A percentile compares a stretch with the other conserved stretches of the same genome.
These are phyloP conservation scores for Chorisops tibialis DNA, from an alignment of 2,888 invertebrate species.

Conservation along the genomic window DNA sequence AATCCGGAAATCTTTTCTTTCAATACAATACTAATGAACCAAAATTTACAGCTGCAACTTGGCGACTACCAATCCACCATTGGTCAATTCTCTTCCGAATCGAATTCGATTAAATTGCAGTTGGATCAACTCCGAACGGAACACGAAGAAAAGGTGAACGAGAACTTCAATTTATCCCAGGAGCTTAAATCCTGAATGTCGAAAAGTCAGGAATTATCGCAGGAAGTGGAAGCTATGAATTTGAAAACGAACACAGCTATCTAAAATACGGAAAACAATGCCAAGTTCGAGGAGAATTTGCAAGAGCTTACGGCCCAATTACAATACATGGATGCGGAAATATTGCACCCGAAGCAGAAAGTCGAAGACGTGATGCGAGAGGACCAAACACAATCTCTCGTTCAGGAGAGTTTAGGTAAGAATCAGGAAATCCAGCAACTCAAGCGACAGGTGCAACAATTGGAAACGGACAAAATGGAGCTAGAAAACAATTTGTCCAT, in stretches of 20 bases:
- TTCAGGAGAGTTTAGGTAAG: slow-evolving; percentile 47
- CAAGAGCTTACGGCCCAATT: slow-evolving; percentile 36
- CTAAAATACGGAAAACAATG: slow-evolving; percentile 16
- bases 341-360: slow-evolving; percentile 46
- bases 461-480: slow-evolving; percentile 51
- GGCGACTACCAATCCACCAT: slow-evolving; percentile 35
- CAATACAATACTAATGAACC: slow-evolving; percentile 39
- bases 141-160: slow-evolving; percentile 33
- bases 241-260: slow-evolving; percentile 17
- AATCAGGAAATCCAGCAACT: slow-evolving; percentile 51
- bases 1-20: too few species aligned
- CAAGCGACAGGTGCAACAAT: slow-evolving; percentile 50
- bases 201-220: slow-evolving; percentile 30
- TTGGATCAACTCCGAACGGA: slow-evolving; percentile 31
- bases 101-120: slow-evolving; percentile 29
- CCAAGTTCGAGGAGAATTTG: too few species aligned
- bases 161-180: slow-evolving; percentile 37
- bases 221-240: slow-evolving; percentile 34
- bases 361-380: slow-evolving; percentile 52
- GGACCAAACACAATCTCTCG: slow-evolving; percentile 49
- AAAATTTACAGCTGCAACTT: slow-evolving; percentile 39
- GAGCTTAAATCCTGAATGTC: slow-evolving; percentile 32
- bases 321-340: slow-evolving; percentile 47
- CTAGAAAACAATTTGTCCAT: slow-evolving; percentile 45
- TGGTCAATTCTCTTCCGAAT: slow-evolving; percentile 33